Evolutionary conservation across 2,888 invertebrate genomes (phyloP), one percentile per base, ranked within the genome.

Genomic region (Drosophila formosana): DNA sequence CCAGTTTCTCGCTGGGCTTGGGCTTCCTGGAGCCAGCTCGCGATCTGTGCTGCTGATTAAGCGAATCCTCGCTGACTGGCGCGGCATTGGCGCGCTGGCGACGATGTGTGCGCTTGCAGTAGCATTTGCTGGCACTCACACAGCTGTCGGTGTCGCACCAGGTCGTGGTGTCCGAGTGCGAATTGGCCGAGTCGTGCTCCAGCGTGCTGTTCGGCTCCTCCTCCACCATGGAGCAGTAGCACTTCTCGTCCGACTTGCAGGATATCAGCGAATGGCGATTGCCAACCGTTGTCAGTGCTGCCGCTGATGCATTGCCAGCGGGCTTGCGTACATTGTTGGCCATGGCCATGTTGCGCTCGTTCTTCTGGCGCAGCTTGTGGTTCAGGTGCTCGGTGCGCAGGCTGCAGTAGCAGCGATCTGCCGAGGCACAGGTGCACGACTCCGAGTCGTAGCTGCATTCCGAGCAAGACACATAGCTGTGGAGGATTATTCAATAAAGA

Each of bases 381-480:
- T 80, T 88, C 4, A 80, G 71, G 55, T 84, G 85, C 63, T 82
- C 91, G 32, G 87, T 88, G 51, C 82, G 89, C 34, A 90, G 81
- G 3, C 97, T 96, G 89, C 97, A 97, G 88, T 97, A 97, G 87
- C 97, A 97, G 82, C 97, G 95, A 90, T 97, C 97, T 0, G 96
- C 95, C 0, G 95, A 95, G 26, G 94, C 93, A 81, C 96, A 96
- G 9, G 95, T 95, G 88, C 97, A 97, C 11, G 96, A 96, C 81
- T 97, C 97, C 2, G 96, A 97, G 88, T 97, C 97, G 89, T 95
- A 96, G 75, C 95, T 95, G 90, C 97, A 97, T 91, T 97, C 97
- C 45, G 97, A 97, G 91, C 97, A 97, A 3, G 97, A 96, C 1
- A 97, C 96, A 89, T 97, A 97, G 7, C 3, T 23, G 7, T 11